Percentiles rank a stretch among this genome's conserved stretches.
phyloP scores from a whole-genome alignment of 23 tunicate genomes.

The Halocynthia aurantium region DNA sequence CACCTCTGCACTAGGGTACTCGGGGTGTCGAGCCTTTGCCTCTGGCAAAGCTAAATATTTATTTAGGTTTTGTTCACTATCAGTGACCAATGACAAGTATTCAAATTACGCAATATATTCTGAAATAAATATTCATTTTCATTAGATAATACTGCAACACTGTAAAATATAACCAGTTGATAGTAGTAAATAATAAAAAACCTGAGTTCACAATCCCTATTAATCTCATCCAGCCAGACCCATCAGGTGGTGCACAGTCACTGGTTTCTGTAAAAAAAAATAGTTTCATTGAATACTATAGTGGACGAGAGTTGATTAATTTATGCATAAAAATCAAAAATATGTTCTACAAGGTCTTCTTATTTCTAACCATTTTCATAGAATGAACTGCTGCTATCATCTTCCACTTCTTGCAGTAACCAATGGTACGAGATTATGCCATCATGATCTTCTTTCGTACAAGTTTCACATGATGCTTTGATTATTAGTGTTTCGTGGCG shows the following conservation, averaged over 20 bases:
- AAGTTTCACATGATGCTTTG: conserved; percentile 13
- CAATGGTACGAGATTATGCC: background rate
- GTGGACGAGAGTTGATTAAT: background rate
- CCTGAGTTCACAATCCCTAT: background rate
- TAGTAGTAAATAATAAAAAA: too few species aligned
- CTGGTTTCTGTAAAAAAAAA: conserved; percentile 22
- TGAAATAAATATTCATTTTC: too few species aligned
- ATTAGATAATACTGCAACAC: too few species aligned
- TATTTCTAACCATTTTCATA: conserved; percentile 44
- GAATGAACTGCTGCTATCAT: conserved; percentile 40
- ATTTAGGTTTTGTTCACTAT: too few species aligned
- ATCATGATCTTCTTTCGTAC: background rate
- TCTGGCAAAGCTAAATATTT: too few species aligned
- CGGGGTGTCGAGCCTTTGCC: too few species aligned
- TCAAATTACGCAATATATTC: too few species aligned
- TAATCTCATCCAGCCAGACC: conserved; percentile 54
- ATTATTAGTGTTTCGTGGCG: conserved; percentile 9
- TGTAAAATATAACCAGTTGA: too few species aligned
- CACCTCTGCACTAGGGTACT: too few species aligned
- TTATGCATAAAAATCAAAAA: background rate
- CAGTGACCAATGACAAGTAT: too few species aligned
- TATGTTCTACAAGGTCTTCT: background rate
- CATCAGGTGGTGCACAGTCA: conserved; percentile 66
- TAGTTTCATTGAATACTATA: background rate
- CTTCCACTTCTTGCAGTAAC: conserved; percentile 25